Base-by-base conservation (phyloP, 2,888 invertebrate genomes). In the Epistrophe grossulariae region DNA sequence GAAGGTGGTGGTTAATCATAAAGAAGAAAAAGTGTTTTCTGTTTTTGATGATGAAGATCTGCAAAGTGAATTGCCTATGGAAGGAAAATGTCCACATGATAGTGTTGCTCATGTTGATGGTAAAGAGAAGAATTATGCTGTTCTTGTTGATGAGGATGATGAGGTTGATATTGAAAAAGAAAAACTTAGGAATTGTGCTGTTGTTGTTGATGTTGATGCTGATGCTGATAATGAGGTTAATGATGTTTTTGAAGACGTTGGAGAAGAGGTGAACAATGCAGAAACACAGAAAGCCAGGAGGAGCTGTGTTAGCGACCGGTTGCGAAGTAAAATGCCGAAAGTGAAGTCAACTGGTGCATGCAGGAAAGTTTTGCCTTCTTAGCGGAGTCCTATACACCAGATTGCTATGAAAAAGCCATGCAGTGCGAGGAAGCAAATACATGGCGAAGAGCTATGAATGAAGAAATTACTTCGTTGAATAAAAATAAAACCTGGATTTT, bases 401-500 rank as follows among this genome's bases (percentile, higher is more conserved):
- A 71, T 24, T 45, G 55, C 11, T 72, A 62, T 71, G 71, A 71
- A 62, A 50, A 35, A 11, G 78, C 71, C 19, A 71, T 59, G 88
- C 84, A 59, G 11, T 89, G 45, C 10, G 31, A 76, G 11, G 45
- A 73, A 24, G 57, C 72, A 38, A 40, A 28, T 31, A 70, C 45
- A 45, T 77, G 74, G 57, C 59, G 38, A 72, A 45, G 1, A 38
- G 55, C 57, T 38, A 81, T 81, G 71, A 55, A 76, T 19, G 76
- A 70, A 17, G 81, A 81, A 48, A 76, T 71, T 24, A 17, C 13
- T 45, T 83, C 88, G 13, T 50, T 89, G 40, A 24, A 68, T 13
- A 77, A 76, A 59, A 88, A 88, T 72, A 38, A 88, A 17, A 88
- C 89, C 10, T 89, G 88, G 88, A 43, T 35, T 40, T 72, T 90